Evolutionary conservation across 2,888 invertebrate genomes (phyloP).

Genomic region (Orthonychiurus folsomi): DNA sequence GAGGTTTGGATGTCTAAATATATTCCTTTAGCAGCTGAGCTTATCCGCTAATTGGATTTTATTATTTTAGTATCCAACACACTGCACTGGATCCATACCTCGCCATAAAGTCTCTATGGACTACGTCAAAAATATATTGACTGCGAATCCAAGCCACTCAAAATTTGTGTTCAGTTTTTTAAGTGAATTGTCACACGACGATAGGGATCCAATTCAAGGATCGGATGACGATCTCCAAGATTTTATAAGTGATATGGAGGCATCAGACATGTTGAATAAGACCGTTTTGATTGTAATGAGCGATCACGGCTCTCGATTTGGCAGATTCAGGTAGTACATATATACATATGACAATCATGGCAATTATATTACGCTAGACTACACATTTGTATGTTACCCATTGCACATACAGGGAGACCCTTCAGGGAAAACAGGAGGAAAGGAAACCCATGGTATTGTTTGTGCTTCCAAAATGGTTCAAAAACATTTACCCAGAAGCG

Average conservation of each 20-base stretch:
- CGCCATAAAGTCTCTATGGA: constrained; percentile 57
- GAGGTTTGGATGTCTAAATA: too few relatives aligned
- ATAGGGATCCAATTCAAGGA: constrained; percentile 65
- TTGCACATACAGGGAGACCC: constrained; percentile 55
- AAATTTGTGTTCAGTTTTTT: constrained; percentile 83
- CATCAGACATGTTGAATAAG: constrained; percentile 59
- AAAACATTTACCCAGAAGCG: constrained; percentile 52
- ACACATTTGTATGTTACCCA: background rate
- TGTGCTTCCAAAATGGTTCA: constrained; percentile 62
- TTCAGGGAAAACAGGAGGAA: constrained; percentile 87
- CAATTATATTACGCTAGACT: constrained; percentile 40
- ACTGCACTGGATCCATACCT: constrained; percentile 63
- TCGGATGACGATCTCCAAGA: constrained; percentile 61
- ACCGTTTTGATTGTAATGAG: constrained; percentile 82
- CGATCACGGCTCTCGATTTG: constrained; percentile 79
- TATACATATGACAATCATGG: background rate
- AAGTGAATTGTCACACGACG: constrained; percentile 77
- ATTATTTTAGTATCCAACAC: constrained; percentile 50
- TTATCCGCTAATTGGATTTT: too few relatives aligned
- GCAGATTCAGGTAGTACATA: constrained; percentile 15
- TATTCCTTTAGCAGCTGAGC: too few relatives aligned
- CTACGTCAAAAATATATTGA: constrained; percentile 50
- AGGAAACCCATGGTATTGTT: constrained; percentile 78
- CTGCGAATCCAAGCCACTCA: constrained; percentile 58
- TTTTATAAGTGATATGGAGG: constrained; percentile 53